phyloP scores from a whole-genome alignment of 2,888 invertebrate species.

The Acanthosepion pharaonis region DNA sequence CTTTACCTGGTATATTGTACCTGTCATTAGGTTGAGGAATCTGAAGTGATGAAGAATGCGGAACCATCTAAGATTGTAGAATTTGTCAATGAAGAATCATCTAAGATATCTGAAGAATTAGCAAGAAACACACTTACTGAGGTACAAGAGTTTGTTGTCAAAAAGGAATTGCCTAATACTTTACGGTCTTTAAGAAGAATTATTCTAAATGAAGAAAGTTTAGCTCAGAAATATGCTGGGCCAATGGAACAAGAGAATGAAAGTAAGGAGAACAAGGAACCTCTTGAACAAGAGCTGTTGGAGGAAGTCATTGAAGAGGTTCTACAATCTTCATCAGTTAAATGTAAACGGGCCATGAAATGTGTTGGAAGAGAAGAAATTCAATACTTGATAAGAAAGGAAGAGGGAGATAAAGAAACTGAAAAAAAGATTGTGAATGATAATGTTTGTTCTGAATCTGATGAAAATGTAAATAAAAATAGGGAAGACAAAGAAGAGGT shows the following conservation, averaged over 20 bases:
- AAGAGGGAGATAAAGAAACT: neutral
- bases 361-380: neutral
- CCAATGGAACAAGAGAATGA: neutral
- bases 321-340: neutral
- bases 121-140: neutral
- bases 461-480: conserved; percentile 40
- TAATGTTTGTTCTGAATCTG: conserved; percentile 38
- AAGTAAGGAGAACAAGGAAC: conserved; percentile 45
- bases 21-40: neutral
- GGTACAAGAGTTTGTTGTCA: neutral
- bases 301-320: neutral
- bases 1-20: neutral
- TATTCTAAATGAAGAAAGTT: neutral
- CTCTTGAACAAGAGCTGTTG: conserved; percentile 44
- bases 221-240: neutral
- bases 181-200: neutral
- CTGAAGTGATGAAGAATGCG: neutral
- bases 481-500: conserved; percentile 47
- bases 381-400: neutral
- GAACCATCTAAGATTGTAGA: neutral
- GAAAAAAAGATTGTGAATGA: conserved; percentile 42
- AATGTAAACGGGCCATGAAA: neutral
- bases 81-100: neutral
- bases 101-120: neutral
- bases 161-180: neutral